These are phyloP conservation scores for Chrysaora quinquecirrha DNA, from an alignment of 30 jellyfish, hydroid and myxozoan species.

Conservation along the genomic window DNA sequence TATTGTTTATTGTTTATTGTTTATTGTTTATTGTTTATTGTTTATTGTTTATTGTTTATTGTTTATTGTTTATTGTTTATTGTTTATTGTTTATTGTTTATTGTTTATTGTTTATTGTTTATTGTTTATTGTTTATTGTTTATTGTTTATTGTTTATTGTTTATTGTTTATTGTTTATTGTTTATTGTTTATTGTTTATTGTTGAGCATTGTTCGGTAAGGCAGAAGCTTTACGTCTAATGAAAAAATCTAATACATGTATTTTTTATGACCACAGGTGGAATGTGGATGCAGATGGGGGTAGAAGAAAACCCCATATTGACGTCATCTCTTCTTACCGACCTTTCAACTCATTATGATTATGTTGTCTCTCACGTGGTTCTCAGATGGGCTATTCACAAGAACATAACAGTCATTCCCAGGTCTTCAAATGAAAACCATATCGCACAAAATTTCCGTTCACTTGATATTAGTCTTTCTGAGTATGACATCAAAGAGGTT, in stretches of 20 bases:
- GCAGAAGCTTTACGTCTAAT: not conserved
- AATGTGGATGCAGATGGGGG: constrained; percentile 78
- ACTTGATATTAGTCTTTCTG: constrained; percentile 76
- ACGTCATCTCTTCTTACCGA: constrained; percentile 85
- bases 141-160: too few relatives aligned
- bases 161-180: too few relatives aligned
- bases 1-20: too few relatives aligned
- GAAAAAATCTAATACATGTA: too few relatives aligned
- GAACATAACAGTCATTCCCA: constrained; percentile 91
- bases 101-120: too few relatives aligned
- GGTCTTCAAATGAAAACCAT: constrained; percentile 84
- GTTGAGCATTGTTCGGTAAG: not conserved
- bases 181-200: too few relatives aligned
- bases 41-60: too few relatives aligned
- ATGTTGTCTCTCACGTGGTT: constrained; percentile 87
- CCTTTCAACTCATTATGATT: constrained; percentile 90
- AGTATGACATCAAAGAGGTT: constrained; percentile 62
- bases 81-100: too few relatives aligned
- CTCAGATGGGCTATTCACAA: constrained; percentile 95
- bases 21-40: too few relatives aligned
- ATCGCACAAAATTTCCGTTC: constrained; percentile 90
- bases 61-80: too few relatives aligned
- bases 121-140: too few relatives aligned
- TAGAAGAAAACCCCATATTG: constrained; percentile 85
- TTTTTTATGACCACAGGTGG: constrained; percentile 64